Percentiles rank a stretch among this genome's conserved stretches.
These are phyloP conservation scores for Schizopygopsis malacanthus DNA, from an alignment of 2,797 vertebrate species.

Conservation along the genomic window DNA sequence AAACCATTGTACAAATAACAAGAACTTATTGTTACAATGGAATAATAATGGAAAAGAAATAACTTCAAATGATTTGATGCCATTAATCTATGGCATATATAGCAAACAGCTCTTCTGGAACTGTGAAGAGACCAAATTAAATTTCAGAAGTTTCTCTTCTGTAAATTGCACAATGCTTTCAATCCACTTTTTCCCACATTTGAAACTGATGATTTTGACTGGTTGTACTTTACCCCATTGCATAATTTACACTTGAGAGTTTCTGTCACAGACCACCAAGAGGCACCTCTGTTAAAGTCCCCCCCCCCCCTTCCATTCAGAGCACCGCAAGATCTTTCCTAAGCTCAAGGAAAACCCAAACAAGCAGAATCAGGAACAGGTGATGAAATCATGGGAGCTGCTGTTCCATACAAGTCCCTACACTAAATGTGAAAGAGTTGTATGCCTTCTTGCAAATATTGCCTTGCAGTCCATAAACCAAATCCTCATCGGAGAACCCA, in stretches of 20 bases:
- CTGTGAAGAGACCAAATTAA: neutral
- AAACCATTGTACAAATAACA: too few relatives aligned
- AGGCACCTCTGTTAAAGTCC: neutral
- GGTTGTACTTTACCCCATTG: neutral
- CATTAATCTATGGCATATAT: neutral
- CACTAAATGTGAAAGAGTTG: constrained; percentile 4
- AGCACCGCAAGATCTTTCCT: neutral
- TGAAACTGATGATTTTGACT: constrained; percentile 17
- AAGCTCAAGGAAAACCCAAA: constrained; percentile 31
- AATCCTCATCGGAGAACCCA: constrained; percentile 71
- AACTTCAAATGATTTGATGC: neutral
- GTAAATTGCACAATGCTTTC: neutral
- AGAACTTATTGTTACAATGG: too few relatives aligned
- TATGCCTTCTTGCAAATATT: constrained; percentile 13
- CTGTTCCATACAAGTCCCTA: neutral
- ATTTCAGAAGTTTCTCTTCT: neutral
- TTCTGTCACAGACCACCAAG: constrained; percentile 16
- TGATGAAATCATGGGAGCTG: constrained; percentile 32
- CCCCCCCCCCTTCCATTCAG: neutral
- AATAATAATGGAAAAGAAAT: neutral
- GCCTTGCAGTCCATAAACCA: constrained; percentile 66
- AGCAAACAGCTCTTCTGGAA: neutral
- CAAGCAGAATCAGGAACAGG: constrained; percentile 27
- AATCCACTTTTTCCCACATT: neutral
- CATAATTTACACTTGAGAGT: constrained; percentile 11